phyloP scores from a whole-genome alignment of 2,888 invertebrate genomes.

The Pollenia griseotomentosa region DNA sequence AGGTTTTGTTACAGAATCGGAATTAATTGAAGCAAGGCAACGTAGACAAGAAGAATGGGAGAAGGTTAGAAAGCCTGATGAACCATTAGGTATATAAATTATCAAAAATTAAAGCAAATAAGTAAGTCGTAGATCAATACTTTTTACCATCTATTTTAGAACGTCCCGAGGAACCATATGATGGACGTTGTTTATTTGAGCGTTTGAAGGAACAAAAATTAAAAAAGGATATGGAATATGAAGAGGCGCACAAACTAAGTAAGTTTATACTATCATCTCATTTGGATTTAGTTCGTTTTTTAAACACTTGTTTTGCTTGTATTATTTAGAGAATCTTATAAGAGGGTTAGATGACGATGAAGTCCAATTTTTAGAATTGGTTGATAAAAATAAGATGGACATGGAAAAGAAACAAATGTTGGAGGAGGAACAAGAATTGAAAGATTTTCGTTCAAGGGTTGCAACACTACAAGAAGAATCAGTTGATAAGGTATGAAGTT shows the following conservation, averaged over 20 bases:
- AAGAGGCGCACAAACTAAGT: constrained; percentile 98
- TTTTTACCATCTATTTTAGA: constrained; percentile 86
- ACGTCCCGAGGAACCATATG: constrained; percentile 93
- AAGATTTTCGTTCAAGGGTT: constrained; percentile 91
- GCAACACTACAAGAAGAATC: constrained; percentile 88
- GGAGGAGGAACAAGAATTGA: constrained; percentile 93
- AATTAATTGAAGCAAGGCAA: constrained; percentile 91
- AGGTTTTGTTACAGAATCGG: constrained; percentile 95
- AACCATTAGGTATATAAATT: constrained; percentile 90
- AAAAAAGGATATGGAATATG: constrained; percentile 96
- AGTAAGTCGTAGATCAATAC: constrained; percentile 49
- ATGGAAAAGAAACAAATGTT: constrained; percentile 92
- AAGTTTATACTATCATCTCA: constrained; percentile 81
- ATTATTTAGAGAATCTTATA: constrained; percentile 90
- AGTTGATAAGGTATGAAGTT: constrained; percentile 84
- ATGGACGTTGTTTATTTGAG: constrained; percentile 94
- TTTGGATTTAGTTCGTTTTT: not conserved
- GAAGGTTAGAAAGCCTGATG: constrained; percentile 94
- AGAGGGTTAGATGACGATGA: constrained; percentile 98
- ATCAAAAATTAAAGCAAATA: constrained; percentile 41
- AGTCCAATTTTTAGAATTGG: constrained; percentile 95
- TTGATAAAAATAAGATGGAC: constrained; percentile 93
- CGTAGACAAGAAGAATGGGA: constrained; percentile 98
- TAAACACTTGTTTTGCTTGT: too few relatives aligned
- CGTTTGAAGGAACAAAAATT: constrained; percentile 96